Evolutionary conservation across 2,797 vertebrate species (phyloP).

Genomic region (Atherinosoma microstoma): DNA sequence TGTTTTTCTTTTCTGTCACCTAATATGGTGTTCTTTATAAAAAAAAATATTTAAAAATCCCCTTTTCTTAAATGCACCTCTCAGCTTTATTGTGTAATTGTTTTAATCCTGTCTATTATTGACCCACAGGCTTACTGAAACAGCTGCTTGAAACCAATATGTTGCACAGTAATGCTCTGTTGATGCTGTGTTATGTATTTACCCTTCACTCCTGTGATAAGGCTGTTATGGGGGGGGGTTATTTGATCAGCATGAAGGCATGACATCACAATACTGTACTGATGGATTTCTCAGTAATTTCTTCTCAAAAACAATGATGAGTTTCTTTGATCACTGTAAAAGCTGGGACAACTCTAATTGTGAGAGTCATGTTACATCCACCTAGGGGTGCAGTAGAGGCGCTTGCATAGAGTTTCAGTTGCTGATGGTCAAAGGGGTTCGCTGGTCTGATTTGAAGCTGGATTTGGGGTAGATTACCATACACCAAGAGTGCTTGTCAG

Average conservation of each 20-base stretch:
- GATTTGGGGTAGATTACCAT: constrained; percentile 70
- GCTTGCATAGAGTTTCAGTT: constrained; percentile 45
- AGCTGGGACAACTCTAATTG: constrained; percentile 35
- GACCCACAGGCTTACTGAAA: constrained; percentile 46
- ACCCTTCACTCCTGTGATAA: constrained; percentile 45
- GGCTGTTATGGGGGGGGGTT: constrained; percentile 29
- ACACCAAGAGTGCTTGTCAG: constrained; percentile 66
- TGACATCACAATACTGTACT: constrained; percentile 36
- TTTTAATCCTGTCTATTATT: constrained; percentile 44
- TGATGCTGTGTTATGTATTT: constrained; percentile 66
- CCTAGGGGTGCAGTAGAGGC: constrained; percentile 20
- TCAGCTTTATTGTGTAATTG: constrained; percentile 49
- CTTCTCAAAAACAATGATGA: constrained; percentile 21
- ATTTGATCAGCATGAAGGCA: constrained; percentile 62
- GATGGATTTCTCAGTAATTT: constrained; percentile 62
- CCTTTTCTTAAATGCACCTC: constrained; percentile 38
- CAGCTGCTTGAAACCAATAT: constrained; percentile 64
- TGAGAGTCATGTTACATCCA: constrained; percentile 38
- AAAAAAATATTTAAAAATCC: constrained; percentile 5
- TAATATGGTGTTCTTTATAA: constrained; percentile 26
- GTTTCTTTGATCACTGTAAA: constrained; percentile 53
- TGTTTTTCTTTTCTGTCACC: constrained; percentile 25
- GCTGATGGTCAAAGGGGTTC: constrained; percentile 42
- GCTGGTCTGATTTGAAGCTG: constrained; percentile 68
- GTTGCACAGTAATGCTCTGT: constrained; percentile 54